Conservation (phyloP, 2,888 invertebrate genomes). For the Agapostemon virescens region DNA sequence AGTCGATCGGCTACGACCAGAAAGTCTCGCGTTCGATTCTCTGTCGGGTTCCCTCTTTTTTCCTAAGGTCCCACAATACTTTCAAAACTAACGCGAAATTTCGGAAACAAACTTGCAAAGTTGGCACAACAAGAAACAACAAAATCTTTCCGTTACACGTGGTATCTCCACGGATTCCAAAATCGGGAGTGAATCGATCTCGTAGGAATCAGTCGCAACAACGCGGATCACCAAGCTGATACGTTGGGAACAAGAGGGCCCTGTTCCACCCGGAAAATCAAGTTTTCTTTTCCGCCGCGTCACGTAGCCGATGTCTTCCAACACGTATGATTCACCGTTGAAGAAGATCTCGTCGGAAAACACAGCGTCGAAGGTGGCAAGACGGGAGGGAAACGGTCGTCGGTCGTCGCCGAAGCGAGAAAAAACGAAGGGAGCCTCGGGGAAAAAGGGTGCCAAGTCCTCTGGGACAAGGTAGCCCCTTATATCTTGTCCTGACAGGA, state of each 20-base stretch:
- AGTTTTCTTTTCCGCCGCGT: slow-evolving; percentile 54
- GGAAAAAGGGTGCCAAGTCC: slow-evolving; percentile 65
- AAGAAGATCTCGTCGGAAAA: slow-evolving; percentile 45
- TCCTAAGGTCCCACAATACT: too few relatives aligned
- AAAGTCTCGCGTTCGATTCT: too few relatives aligned
- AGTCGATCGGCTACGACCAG: too few relatives aligned
- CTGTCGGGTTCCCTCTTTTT: too few relatives aligned
- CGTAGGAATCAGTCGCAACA: slow-evolving; percentile 35
- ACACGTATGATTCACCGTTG: slow-evolving; percentile 53
- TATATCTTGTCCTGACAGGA: slow-evolving; percentile 70
- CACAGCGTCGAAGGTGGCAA: slow-evolving; percentile 17
- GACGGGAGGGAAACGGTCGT: slow-evolving; percentile 38
- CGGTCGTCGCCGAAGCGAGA: slow-evolving; percentile 27
- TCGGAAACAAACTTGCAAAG: too few relatives aligned
- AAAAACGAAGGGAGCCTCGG: slow-evolving; percentile 32
- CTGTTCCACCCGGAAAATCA: slow-evolving; percentile 57
- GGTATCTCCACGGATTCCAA: background rate
- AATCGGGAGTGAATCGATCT: slow-evolving; percentile 36
- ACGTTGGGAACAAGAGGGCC: background rate
- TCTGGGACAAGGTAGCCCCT: slow-evolving; percentile 53
- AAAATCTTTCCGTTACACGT: background rate
- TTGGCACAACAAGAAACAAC: background rate
- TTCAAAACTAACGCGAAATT: too few relatives aligned
- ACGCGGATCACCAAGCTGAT: slow-evolving; percentile 37
- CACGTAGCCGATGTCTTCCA: slow-evolving; percentile 56